A percentile compares a stretch with the other conserved stretches of the same genome.
These are phyloP conservation scores for Thumatha senex DNA, from an alignment of 2,888 invertebrate genomes.

Conservation along the genomic window DNA sequence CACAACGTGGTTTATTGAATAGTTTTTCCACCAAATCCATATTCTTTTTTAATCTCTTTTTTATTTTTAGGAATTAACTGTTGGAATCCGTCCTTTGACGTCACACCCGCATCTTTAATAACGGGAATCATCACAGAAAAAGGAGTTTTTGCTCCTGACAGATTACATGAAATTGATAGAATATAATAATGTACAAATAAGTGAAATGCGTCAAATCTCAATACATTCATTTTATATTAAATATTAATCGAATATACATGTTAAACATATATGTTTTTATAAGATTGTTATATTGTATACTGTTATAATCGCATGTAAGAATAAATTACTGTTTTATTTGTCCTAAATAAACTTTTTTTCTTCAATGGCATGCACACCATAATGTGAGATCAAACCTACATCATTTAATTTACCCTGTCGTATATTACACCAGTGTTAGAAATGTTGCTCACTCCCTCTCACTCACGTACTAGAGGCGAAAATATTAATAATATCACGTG, in stretches of 20 bases:
- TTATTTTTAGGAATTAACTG: constrained; percentile 90
- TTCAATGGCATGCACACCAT: no score
- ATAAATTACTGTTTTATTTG: constrained; percentile 32
- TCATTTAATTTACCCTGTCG: no score
- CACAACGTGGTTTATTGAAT: no score
- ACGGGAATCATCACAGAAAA: constrained; percentile 97
- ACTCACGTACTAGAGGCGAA: no score
- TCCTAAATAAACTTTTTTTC: no score
- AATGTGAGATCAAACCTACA: no score
- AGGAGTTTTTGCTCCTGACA: constrained; percentile 90
- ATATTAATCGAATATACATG: constrained; percentile 28
- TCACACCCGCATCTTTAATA: constrained; percentile 96
- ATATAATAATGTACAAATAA: constrained; percentile 30
- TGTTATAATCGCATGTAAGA: constrained; percentile 42
- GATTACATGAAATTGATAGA: constrained; percentile 54
- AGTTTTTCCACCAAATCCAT: no score
- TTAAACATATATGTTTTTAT: constrained; percentile 36
- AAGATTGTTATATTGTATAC: constrained; percentile 39
- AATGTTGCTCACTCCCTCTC: no score
- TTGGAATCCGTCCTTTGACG: constrained; percentile 99
- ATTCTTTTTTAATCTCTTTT: no score
- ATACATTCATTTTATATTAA: constrained; percentile 18
- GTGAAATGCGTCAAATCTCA: constrained; percentile 11
- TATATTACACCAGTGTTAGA: no score
- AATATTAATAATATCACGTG: no score